These are phyloP conservation scores for Lepilemur septentrionalis DNA, from an alignment of 2,797 vertebrate species.

Conservation along the genomic window DNA sequence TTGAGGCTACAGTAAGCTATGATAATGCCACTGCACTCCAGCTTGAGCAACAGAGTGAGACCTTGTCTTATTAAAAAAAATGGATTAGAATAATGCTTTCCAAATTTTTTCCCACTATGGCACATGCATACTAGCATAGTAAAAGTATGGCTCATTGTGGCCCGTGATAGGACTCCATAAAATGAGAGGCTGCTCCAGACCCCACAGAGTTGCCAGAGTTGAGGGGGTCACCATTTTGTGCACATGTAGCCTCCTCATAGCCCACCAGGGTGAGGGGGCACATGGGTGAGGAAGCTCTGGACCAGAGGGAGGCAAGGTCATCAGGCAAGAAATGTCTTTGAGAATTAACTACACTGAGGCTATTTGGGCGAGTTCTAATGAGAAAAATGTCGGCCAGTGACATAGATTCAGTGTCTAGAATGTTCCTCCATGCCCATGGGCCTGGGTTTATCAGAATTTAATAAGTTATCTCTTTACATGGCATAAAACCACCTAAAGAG, in stretches of 20 bases:
- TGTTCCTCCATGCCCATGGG: not conserved
- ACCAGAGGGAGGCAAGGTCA: not conserved
- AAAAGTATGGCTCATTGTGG: not conserved
- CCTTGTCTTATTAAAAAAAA: not conserved
- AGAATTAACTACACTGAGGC: not conserved
- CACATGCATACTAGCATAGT: not conserved
- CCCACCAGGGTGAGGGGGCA: not conserved
- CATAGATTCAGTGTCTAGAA: not conserved
- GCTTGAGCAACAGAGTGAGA: no score
- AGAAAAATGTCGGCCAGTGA: not conserved
- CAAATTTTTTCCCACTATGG: not conserved
- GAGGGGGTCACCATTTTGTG: not conserved
- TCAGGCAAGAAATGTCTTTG: not conserved
- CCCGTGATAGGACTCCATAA: not conserved
- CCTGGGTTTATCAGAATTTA: not conserved
- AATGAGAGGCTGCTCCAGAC: not conserved
- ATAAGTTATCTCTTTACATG: not conserved
- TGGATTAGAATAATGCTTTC: not conserved
- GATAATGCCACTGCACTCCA: no score
- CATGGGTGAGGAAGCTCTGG: not conserved
- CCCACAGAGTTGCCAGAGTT: not conserved
- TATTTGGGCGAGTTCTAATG: not conserved
- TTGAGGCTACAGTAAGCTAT: not conserved
- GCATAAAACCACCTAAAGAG: not conserved
- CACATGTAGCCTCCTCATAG: accelerated